Evolutionary conservation across 2,888 invertebrate species (phyloP).

Genomic region (Apodemia zela): DNA sequence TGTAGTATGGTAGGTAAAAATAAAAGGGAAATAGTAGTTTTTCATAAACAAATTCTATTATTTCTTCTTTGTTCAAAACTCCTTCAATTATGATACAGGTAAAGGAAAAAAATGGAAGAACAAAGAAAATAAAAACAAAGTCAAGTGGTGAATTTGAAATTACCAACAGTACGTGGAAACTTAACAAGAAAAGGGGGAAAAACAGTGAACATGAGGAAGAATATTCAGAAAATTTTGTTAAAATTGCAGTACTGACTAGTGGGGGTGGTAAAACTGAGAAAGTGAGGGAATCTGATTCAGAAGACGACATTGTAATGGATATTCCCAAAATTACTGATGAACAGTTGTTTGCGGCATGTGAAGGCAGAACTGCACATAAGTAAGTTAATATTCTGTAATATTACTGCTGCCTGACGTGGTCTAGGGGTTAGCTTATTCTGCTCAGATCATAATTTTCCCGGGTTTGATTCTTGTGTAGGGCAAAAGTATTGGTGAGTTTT

Average conservation of each 20-base stretch:
- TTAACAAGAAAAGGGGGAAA: constrained; percentile 47
- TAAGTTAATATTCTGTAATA: constrained; percentile 55
- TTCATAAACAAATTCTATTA: too few relatives aligned
- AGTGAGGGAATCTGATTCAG: constrained; percentile 45
- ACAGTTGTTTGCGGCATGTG: constrained; percentile 88
- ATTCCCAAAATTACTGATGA: constrained; percentile 84
- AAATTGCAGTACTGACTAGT: constrained; percentile 54
- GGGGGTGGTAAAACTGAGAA: constrained; percentile 51
- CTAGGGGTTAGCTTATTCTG: too few relatives aligned
- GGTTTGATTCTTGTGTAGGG: too few relatives aligned
- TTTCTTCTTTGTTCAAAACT: too few relatives aligned
- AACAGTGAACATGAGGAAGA: constrained; percentile 40
- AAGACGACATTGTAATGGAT: constrained; percentile 45
- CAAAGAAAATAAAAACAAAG: constrained; percentile 62
- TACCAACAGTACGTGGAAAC: constrained; percentile 61
- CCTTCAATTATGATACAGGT: constrained; percentile 43
- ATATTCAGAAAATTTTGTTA: constrained; percentile 62
- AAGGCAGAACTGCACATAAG: constrained; percentile 92
- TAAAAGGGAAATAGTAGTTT: too few relatives aligned
- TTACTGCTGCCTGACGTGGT: too few relatives aligned
- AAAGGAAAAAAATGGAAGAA: constrained; percentile 60
- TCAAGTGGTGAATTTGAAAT: constrained; percentile 54
- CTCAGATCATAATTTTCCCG: too few relatives aligned
- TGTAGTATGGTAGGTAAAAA: too few relatives aligned
- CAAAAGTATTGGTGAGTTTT: too few relatives aligned